These are phyloP conservation scores for Carassius auratus DNA, from an alignment of 2,113 vertebrate genomes.

Conservation along the genomic window DNA sequence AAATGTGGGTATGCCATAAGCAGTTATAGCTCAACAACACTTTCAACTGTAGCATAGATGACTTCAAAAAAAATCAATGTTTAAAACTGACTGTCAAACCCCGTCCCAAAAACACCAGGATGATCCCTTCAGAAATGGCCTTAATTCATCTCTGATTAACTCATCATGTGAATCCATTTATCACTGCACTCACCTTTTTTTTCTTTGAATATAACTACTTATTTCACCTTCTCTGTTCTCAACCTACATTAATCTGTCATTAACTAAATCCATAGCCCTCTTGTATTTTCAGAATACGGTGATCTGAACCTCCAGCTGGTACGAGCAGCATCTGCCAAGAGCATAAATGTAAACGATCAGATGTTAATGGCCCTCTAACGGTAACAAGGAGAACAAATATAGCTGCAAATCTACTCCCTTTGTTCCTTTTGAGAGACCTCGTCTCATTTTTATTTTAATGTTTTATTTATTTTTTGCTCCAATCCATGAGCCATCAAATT, in stretches of 20 bases:
- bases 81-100: conserved; percentile 14
- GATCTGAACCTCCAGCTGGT: conserved; percentile 25
- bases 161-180: conserved; percentile 10
- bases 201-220: not conserved
- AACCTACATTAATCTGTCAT: conserved; percentile 54
- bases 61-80: conserved; percentile 2
- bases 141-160: conserved; percentile 40
- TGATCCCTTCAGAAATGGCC: conserved; percentile 27
- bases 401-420: conserved; percentile 28
- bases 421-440: not conserved
- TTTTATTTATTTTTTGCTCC: not conserved
- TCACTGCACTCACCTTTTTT: not conserved
- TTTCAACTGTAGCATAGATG: not conserved
- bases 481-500: not conserved
- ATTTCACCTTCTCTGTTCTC: not conserved
- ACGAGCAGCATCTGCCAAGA: conserved; percentile 26
- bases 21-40: conserved; percentile 55
- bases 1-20: conserved; percentile 50
- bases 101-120: not conserved
- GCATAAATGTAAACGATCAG: conserved; percentile 29
- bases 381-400: not conserved
- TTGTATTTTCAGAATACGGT: conserved; percentile 58
- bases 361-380: conserved; percentile 12
- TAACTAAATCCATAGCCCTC: conserved; percentile 42
- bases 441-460: not conserved